A percentile compares a stretch with the other conserved stretches of the same genome.
Conservation (phyloP, 2,113 vertebrate genomes). For the Morphnarchus princeps region DNA sequence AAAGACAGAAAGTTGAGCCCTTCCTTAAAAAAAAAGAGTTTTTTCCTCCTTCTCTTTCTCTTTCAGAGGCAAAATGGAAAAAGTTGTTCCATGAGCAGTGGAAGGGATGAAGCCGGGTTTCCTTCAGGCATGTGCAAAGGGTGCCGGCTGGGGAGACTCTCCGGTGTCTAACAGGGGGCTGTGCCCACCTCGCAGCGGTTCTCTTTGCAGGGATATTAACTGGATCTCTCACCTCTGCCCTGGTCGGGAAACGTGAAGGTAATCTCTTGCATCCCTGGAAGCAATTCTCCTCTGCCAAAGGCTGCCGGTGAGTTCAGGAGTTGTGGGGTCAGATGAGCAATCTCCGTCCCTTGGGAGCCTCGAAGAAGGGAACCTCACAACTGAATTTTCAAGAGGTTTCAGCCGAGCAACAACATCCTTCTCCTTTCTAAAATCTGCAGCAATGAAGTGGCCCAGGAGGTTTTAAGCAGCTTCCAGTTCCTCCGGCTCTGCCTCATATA, state of each 20-base stretch:
- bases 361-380: background rate
- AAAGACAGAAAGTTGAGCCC: background rate
- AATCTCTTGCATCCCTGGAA: background rate
- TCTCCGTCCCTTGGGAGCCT: fast-evolving
- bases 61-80: background rate
- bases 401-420: background rate
- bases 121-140: background rate
- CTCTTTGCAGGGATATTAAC: no score
- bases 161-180: background rate
- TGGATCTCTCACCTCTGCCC: background rate
- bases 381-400: background rate
- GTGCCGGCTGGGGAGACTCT: background rate
- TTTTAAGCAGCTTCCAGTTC: background rate
- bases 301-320: background rate
- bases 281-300: background rate
- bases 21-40: background rate
- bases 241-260: fast-evolving
- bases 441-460: fast-evolving
- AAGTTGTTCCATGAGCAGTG: background rate
- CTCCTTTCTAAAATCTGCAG: background rate
- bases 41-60: background rate
- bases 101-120: background rate
- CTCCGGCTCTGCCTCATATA: fast-evolving
- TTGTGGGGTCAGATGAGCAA: fast-evolving
- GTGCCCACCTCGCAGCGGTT: fast-evolving